A percentile compares a stretch with the other conserved stretches of the same genome.
These are phyloP conservation scores for Notarius quadriscutis DNA, from an alignment of 2,113 vertebrate genomes.

Conservation along the genomic window DNA sequence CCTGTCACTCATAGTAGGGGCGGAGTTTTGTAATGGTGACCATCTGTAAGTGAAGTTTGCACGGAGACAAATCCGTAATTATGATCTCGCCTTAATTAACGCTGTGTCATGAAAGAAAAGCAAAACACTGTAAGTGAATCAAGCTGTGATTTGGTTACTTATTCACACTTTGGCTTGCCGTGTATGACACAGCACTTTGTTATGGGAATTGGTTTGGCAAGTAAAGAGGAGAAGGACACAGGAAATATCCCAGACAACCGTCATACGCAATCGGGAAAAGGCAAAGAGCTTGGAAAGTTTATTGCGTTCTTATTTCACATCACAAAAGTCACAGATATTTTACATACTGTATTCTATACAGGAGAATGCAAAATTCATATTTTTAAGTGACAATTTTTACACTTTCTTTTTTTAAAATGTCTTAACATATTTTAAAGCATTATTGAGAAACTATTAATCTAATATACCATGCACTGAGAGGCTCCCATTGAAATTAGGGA, in stretches of 20 bases:
- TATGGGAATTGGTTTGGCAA: neutral
- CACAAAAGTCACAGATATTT: neutral
- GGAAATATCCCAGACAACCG: slow-evolving; percentile 67
- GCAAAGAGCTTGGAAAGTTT: neutral
- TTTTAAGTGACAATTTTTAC: neutral
- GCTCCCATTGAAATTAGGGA: too few relatives aligned
- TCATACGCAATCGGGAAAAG: slow-evolving; percentile 50
- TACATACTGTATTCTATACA: neutral
- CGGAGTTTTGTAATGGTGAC: slow-evolving; percentile 14
- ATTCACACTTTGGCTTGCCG: slow-evolving; percentile 9
- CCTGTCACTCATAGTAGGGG: neutral
- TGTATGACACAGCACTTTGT: slow-evolving; percentile 26
- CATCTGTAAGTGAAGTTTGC: slow-evolving; percentile 36
- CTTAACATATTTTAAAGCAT: neutral
- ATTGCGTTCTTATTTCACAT: neutral
- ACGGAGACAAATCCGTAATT: slow-evolving; percentile 56
- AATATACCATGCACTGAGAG: too few relatives aligned
- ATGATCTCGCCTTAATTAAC: slow-evolving; percentile 50
- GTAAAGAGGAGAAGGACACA: slow-evolving; percentile 39
- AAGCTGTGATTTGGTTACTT: slow-evolving; percentile 18
- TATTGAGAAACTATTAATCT: neutral
- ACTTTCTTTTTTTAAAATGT: neutral
- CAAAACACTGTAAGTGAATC: slow-evolving; percentile 55
- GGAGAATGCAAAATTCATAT: neutral
- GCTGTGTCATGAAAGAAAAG: slow-evolving; percentile 43